A percentile compares a stretch with the other conserved stretches of the same genome.
Evolutionary conservation across 2,113 vertebrate genomes (phyloP).

Genomic region (Mustela lutreola): DNA sequence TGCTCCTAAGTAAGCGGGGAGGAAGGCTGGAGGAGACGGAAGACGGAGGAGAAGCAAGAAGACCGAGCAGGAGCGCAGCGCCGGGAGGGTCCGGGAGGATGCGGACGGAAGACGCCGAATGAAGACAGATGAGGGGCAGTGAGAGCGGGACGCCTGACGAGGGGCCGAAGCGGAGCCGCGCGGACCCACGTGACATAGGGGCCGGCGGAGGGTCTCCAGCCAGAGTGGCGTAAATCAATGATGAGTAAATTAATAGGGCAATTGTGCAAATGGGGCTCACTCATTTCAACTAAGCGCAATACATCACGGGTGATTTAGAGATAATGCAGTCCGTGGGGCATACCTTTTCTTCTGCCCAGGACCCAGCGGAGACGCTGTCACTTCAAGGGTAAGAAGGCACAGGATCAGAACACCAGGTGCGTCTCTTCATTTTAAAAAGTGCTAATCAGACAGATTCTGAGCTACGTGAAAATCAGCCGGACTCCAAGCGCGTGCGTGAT

Average conservation of each 20-base stretch:
- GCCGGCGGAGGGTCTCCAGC: constrained; percentile 80
- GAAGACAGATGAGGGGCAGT: constrained; percentile 81
- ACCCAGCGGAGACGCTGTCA: constrained; percentile 81
- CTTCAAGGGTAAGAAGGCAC: constrained; percentile 81
- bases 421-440: background rate
- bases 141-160: constrained; percentile 73
- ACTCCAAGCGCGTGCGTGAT: background rate
- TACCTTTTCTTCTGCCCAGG: constrained; percentile 84
- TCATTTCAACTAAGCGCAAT: constrained; percentile 83
- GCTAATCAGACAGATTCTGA: background rate
- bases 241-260: constrained; percentile 89
- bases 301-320: constrained; percentile 85
- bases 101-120: constrained; percentile 76
- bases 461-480: background rate
- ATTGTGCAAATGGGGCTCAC: constrained; percentile 86
- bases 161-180: constrained; percentile 68
- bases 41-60: constrained; percentile 71
- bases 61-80: constrained; percentile 62
- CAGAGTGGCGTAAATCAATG: constrained; percentile 88
- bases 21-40: constrained; percentile 70
- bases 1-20: constrained; percentile 67
- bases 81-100: constrained; percentile 71
- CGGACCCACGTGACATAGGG: constrained; percentile 66
- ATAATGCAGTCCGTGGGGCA: constrained; percentile 80
- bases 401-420: constrained; percentile 64